Evolutionary conservation across 2,797 vertebrate species (phyloP).

Genomic region (Morus bassanus): DNA sequence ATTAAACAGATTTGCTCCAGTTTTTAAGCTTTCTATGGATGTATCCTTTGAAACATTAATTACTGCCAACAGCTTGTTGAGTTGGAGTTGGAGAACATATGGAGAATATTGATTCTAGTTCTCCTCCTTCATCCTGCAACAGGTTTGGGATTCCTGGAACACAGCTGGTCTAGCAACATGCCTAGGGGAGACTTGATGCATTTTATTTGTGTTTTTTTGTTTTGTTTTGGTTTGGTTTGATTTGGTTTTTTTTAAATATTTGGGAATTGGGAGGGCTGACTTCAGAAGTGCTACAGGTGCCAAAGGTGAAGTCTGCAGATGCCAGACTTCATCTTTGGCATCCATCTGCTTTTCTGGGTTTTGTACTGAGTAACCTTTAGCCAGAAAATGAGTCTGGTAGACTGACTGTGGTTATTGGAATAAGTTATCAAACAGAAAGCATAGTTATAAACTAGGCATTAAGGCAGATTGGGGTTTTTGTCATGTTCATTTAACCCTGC

Average conservation of each 20-base stretch:
- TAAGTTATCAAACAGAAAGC: not conserved
- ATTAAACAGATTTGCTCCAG: not conserved
- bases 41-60: not conserved
- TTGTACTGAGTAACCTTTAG: not conserved
- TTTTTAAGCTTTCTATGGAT: not conserved
- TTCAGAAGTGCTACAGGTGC: not conserved
- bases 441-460: not conserved
- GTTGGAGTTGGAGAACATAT: not conserved
- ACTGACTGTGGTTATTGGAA: not conserved
- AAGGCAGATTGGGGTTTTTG: not conserved
- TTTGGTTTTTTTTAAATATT: not conserved
- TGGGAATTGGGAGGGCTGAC: not conserved
- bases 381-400: not conserved
- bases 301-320: not conserved
- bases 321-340: not conserved
- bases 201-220: not conserved
- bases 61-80: not conserved
- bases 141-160: not conserved
- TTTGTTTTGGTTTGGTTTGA: too few species aligned
- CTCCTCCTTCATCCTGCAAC: not conserved
- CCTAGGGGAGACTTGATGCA: not conserved
- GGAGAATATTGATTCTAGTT: not conserved
- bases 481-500: not conserved
- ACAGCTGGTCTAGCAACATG: not conserved
- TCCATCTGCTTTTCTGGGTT: not conserved